Conservation (phyloP, 2,113 vertebrate genomes). For the Protobothrops mucrosquamatus region DNA sequence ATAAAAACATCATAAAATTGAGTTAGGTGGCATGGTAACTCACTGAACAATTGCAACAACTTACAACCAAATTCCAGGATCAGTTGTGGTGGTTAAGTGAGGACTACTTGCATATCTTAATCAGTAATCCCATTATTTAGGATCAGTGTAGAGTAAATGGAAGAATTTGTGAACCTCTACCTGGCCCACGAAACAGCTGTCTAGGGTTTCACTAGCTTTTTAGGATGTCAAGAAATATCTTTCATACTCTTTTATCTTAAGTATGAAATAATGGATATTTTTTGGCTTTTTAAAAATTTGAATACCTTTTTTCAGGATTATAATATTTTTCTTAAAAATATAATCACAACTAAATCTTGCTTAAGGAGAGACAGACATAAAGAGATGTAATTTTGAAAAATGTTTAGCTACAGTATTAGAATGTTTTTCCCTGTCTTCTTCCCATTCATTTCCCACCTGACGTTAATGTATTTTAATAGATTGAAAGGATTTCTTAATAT, state of each 20-base stretch:
- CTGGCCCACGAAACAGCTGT: neutral
- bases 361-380: neutral
- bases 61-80: neutral
- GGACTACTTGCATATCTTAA: neutral
- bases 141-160: neutral
- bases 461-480: neutral
- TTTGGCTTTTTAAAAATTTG: neutral
- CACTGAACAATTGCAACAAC: neutral
- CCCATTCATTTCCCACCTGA: neutral
- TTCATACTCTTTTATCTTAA: neutral
- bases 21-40: neutral
- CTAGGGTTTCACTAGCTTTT: neutral
- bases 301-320: neutral
- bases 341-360: neutral
- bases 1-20: neutral
- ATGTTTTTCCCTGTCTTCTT: neutral
- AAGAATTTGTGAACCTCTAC: neutral
- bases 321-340: neutral
- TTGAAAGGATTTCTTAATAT: neutral
- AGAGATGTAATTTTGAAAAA: neutral
- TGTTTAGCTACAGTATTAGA: neutral
- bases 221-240: neutral
- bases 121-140: constrained; percentile 8
- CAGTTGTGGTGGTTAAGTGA: neutral
- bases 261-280: neutral